Conservation (phyloP, 1,140 invertebrate species). For the Parasteatoda tepidariorum region DNA sequence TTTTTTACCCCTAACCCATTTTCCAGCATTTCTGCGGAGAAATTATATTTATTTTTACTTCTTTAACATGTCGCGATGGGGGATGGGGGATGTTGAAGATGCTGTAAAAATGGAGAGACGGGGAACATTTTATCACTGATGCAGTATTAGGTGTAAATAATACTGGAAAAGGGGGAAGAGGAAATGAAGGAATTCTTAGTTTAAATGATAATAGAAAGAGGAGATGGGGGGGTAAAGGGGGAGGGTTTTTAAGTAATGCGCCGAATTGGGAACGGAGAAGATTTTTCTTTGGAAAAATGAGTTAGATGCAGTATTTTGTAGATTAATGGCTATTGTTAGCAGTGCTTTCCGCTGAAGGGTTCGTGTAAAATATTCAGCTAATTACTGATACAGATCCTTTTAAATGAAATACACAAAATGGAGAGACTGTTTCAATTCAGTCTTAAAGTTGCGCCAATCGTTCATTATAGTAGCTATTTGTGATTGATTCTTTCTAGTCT, state of each 20-base stretch:
- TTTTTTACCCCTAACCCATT: not conserved
- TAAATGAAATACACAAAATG: too few relatives aligned
- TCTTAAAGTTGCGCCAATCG: too few relatives aligned
- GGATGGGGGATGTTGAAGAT: not conserved
- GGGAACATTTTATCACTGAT: slow-evolving; percentile 1
- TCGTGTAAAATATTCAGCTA: not conserved
- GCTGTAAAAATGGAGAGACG: slow-evolving; percentile 1
- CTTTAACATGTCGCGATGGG: not conserved
- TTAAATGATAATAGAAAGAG: not conserved
- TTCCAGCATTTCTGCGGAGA: not conserved
- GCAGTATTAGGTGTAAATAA: not conserved
- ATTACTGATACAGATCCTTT: not conserved
- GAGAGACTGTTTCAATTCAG: too few relatives aligned
- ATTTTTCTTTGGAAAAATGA: not conserved
- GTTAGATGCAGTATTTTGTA: not conserved
- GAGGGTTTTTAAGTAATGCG: not conserved
- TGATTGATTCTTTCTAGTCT: too few relatives aligned
- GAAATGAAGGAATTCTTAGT: not conserved
- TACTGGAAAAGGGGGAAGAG: not conserved
- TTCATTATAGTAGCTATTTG: too few relatives aligned
- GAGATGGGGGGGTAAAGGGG: not conserved
- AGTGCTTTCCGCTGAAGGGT: not conserved
- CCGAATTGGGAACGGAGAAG: not conserved
- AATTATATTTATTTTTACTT: slow-evolving; percentile 27
- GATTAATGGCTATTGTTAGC: not conserved